Evolutionary conservation across 2,113 vertebrate species (phyloP).

Genomic region (Monopterus albus): DNA sequence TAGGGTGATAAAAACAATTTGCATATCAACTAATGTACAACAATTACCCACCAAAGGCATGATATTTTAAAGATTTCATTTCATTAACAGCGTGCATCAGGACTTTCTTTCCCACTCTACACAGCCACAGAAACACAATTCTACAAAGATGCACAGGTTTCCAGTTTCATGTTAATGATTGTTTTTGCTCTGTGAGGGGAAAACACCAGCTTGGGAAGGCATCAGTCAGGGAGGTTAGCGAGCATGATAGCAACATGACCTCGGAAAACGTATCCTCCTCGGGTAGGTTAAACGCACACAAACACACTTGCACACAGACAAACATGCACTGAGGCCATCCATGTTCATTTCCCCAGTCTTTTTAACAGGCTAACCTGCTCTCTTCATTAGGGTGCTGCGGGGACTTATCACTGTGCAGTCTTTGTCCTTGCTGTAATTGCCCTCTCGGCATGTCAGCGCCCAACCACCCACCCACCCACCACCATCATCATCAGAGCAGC

Average conservation of each 20-base stretch:
- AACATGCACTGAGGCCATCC: conserved; percentile 60
- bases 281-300: conserved; percentile 77
- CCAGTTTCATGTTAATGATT: conserved; percentile 66
- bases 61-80: conserved; percentile 65
- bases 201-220: conserved; percentile 58
- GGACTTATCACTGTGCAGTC: conserved; percentile 85
- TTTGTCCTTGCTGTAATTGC: conserved; percentile 86
- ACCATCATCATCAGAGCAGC: conserved; percentile 63
- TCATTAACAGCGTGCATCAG: conserved; percentile 64
- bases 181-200: conserved; percentile 59
- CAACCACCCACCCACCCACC: conserved; percentile 56
- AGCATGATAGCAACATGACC: conserved; percentile 71
- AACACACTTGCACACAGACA: conserved; percentile 54
- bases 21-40: conserved; percentile 61
- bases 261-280: conserved; percentile 73
- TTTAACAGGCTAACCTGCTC: conserved; percentile 79
- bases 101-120: conserved; percentile 51
- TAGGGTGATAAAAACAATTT: conserved; percentile 69
- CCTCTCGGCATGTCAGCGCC: conserved; percentile 85
- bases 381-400: conserved; percentile 83
- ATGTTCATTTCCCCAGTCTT: conserved; percentile 74
- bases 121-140: conserved; percentile 62
- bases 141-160: conserved; percentile 67
- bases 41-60: conserved; percentile 63
- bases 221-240: conserved; percentile 70